Evolutionary conservation across 2,888 invertebrate species (phyloP).

Genomic region (Noctua fimbriata): DNA sequence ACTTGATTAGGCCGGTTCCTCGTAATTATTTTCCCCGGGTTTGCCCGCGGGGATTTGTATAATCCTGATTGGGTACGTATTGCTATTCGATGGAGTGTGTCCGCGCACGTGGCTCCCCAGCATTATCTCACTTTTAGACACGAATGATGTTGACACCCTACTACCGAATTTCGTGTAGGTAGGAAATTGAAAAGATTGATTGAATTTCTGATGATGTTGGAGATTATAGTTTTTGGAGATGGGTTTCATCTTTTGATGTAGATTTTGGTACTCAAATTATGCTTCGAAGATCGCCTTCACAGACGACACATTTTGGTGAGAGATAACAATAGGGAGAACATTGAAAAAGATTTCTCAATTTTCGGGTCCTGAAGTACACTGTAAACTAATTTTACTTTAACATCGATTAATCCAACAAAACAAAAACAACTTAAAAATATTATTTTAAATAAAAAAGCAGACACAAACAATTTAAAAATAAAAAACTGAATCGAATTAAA

Average conservation of each 20-base stretch:
- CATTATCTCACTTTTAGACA: slow-evolving; percentile 79
- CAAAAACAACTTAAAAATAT: slow-evolving; percentile 20
- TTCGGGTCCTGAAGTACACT: neutral
- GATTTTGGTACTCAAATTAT: neutral
- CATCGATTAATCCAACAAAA: neutral
- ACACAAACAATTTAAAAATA: slow-evolving; percentile 57
- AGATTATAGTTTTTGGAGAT: slow-evolving; percentile 48
- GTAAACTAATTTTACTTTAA: neutral
- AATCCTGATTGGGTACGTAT: slow-evolving; percentile 90
- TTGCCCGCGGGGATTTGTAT: slow-evolving; percentile 86
- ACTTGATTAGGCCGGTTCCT: slow-evolving; percentile 86
- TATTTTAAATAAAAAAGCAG: slow-evolving; percentile 36
- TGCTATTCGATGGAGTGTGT: slow-evolving; percentile 88
- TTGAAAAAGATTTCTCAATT: no score
- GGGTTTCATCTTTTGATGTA: slow-evolving; percentile 1
- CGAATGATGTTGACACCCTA: slow-evolving; percentile 70
- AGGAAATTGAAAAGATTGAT: slow-evolving; percentile 69
- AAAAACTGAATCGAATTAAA: slow-evolving; percentile 82
- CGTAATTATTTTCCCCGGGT: slow-evolving; percentile 87
- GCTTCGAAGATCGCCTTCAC: neutral
- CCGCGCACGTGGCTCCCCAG: slow-evolving; percentile 82
- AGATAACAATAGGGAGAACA: neutral
- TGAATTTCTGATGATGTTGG: slow-evolving; percentile 56
- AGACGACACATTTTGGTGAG: no score
- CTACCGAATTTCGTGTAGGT: slow-evolving; percentile 61